These are phyloP conservation scores for Notarius quadriscutis DNA, from an alignment of 2,113 vertebrate species.

Conservation along the genomic window DNA sequence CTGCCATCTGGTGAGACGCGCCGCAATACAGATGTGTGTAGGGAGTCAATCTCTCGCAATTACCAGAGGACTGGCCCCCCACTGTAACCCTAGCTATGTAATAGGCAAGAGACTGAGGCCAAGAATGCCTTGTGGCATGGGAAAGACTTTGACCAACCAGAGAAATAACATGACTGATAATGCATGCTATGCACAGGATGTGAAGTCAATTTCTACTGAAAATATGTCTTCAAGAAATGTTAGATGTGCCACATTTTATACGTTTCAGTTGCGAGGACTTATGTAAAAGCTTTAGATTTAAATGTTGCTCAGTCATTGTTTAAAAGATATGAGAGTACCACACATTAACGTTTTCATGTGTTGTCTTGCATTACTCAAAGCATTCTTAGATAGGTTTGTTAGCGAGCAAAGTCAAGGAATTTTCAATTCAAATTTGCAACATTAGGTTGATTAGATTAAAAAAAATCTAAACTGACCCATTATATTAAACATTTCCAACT, in stretches of 20 bases:
- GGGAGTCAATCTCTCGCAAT: too few relatives aligned
- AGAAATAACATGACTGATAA: too few relatives aligned
- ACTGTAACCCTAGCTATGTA: too few relatives aligned
- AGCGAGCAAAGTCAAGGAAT: not conserved
- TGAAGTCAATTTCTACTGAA: not conserved
- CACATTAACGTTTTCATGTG: not conserved
- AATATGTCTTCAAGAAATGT: not conserved
- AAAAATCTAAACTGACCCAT: not conserved
- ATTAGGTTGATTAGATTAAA: too few relatives aligned
- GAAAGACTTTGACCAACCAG: too few relatives aligned
- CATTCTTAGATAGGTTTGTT: not conserved
- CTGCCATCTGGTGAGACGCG: too few relatives aligned
- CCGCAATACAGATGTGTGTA: too few relatives aligned
- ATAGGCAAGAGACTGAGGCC: too few relatives aligned
- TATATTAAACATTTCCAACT: not conserved
- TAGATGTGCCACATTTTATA: not conserved
- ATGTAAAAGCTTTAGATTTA: not conserved
- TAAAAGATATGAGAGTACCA: too few relatives aligned
- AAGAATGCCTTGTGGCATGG: too few relatives aligned
- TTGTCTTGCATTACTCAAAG: not conserved
- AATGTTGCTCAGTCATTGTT: not conserved
- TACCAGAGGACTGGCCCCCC: too few relatives aligned
- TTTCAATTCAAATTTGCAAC: too few relatives aligned
- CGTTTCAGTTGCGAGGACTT: not conserved
- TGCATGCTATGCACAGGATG: not conserved